Base-by-base conservation (phyloP, 2,888 invertebrate genomes). In the Oxycera nigricornis region DNA sequence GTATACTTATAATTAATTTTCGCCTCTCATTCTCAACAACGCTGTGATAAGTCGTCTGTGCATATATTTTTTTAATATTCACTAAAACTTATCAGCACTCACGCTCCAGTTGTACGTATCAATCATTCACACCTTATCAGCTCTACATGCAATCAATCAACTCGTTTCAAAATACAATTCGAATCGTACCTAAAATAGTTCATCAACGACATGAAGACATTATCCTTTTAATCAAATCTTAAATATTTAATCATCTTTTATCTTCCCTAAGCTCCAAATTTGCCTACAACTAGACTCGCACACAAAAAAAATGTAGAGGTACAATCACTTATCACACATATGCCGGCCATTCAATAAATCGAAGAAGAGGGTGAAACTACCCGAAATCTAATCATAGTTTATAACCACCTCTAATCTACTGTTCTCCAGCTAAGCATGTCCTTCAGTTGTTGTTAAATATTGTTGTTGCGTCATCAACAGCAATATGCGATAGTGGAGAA, bases 191-290 rank as follows among this genome's bases (percentile, higher is more conserved):
- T 4, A n/a, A 11, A 17, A 55, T 14, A 24, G 55, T 24, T 24
- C 7, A 2, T 9, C 24, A 22, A 22, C 55, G 70, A 70, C 55
- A 70, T 55, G 52, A 52, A 55, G 55, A 52, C 52, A 52, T 52
- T 70, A 70, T 52, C 70, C 52, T 14, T 30, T 70, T 70, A 55
- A 70, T 70, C 70, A 26, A 70, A 52, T 70, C 70, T 70, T 52
- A 70, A 70, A 70, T 70, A 70, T 70, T 70, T 70, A 70, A 52
- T 52, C 70, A 70, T 52, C 70, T 70, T 55, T 52, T 70, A 70
- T 70, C 70, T 70, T 24, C 26, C 6, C 52, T 55, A 70, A 70
- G 70, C 31, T 55, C 9, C 65, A 65, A 65, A 39, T 65, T 65
- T 65, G 65, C 41, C 20, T 61, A 9, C 2, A 41, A 6, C 17